Evolutionary conservation across 2,797 vertebrate species (phyloP).

Genomic region (Triplophysa bombifrons): DNA sequence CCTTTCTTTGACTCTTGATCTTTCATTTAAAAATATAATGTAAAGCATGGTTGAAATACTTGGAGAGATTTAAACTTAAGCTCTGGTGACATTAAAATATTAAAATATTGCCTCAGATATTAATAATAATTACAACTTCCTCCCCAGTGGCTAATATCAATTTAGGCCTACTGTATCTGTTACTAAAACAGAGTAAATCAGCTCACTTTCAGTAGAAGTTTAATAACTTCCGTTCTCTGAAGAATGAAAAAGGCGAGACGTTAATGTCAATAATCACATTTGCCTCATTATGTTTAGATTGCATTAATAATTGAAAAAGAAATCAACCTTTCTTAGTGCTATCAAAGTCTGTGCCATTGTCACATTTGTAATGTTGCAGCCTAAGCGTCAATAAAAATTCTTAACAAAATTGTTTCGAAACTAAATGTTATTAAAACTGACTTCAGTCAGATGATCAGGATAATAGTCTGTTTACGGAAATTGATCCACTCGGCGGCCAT

Average conservation of each 20-base stretch:
- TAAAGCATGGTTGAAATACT: slow-evolving; percentile 10
- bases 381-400: slow-evolving; percentile 3
- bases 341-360: background rate
- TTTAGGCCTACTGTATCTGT: background rate
- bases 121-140: slow-evolving; percentile 17
- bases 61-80: background rate
- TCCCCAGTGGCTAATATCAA: slow-evolving; percentile 15
- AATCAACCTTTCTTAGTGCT: slow-evolving; percentile 2
- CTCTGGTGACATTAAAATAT: background rate
- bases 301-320: slow-evolving; percentile 64
- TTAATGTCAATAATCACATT: slow-evolving; percentile 54
- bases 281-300: slow-evolving; percentile 68
- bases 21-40: background rate
- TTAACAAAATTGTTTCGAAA: slow-evolving; percentile 32
- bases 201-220: slow-evolving; percentile 27
- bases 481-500: too few species aligned
- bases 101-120: slow-evolving; percentile 11
- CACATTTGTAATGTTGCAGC: background rate
- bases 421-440: slow-evolving; percentile 20
- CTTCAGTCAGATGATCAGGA: too few species aligned
- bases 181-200: slow-evolving; percentile 25
- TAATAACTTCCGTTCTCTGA: slow-evolving; percentile 37
- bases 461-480: too few species aligned
- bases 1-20: slow-evolving; percentile 4
- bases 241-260: slow-evolving; percentile 35